Base-by-base conservation (phyloP, 2,888 invertebrate genomes). In the Cosmopolites sordidus region DNA sequence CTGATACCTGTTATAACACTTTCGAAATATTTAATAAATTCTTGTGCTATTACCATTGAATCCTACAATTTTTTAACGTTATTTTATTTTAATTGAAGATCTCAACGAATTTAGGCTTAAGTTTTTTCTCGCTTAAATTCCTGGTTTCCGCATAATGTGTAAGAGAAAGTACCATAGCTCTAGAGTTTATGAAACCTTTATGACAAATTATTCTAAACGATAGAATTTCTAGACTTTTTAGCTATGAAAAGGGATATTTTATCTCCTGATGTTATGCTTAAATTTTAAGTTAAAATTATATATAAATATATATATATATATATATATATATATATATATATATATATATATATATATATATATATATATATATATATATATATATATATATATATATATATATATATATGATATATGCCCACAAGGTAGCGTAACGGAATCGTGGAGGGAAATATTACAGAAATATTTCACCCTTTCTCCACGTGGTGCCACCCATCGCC, bases 51-150 rank as follows among this genome's bases (percentile, higher is more conserved):
- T 54, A 54, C 37, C 33, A 50, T 45, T 55, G 33, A 53, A 59
- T 56, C 38, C 46, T 43, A 48, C 40, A 50, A 51, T 47, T 56
- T 62, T 58, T 54, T 50, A 42, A 42, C 16, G 47, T 53, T 22
- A 30, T 41, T 56, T 53, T 59, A 54, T 61, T 57, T 58, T 59
- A 54, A 57, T 50, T 50, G 48, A 59, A 60, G 64, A 64, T 64
- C 64, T 64, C 64, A 54, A 16, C 37, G 18, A n/a, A 17, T 17
- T 11, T 48, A 48, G 44, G 40, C 30, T 39, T 51, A 44, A 44
- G 43, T 43, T 27, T 49, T 44, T 37, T 18, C 27, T 27, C 6
- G 27, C 27, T 6, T 27, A 27, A 6, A 6, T 27, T 27, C 9
- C 6, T 9, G 27, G 9, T 27, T 27, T 27, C 27, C 27, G 27